Percentiles rank a stretch among this genome's conserved stretches.
Conservation (phyloP, 2,113 vertebrate species). For the Caracal caracal region DNA sequence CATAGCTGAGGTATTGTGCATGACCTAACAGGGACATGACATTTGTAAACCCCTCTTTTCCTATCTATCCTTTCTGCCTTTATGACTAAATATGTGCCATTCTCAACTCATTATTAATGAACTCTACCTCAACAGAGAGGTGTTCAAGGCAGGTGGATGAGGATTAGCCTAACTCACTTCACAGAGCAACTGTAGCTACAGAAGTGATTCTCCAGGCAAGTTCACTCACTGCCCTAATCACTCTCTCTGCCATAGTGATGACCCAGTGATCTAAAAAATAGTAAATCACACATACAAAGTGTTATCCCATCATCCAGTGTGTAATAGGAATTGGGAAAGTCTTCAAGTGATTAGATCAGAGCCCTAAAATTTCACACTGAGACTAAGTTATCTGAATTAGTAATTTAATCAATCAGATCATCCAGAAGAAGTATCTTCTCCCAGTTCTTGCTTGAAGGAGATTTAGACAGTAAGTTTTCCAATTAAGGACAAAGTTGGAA, state of each 20-base stretch:
- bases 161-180: not conserved
- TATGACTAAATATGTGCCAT: not conserved
- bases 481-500: not conserved
- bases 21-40: not conserved
- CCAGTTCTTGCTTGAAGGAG: not conserved
- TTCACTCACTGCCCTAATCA: not conserved
- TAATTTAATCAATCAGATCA: not conserved
- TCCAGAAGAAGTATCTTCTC: not conserved
- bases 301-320: not conserved
- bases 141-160: not conserved
- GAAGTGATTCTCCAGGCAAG: not conserved
- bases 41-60: not conserved
- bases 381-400: not conserved
- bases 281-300: not conserved
- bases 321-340: not conserved
- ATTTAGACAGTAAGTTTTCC: not conserved
- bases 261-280: not conserved
- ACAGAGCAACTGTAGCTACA: not conserved
- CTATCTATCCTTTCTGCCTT: not conserved
- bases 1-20: not conserved
- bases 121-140: not conserved
- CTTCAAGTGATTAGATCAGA: not conserved
- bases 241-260: not conserved
- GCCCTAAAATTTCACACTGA: not conserved
- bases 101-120: not conserved